phyloP scores from a whole-genome alignment of 2,888 invertebrate genomes.

The Hyalella azteca region DNA sequence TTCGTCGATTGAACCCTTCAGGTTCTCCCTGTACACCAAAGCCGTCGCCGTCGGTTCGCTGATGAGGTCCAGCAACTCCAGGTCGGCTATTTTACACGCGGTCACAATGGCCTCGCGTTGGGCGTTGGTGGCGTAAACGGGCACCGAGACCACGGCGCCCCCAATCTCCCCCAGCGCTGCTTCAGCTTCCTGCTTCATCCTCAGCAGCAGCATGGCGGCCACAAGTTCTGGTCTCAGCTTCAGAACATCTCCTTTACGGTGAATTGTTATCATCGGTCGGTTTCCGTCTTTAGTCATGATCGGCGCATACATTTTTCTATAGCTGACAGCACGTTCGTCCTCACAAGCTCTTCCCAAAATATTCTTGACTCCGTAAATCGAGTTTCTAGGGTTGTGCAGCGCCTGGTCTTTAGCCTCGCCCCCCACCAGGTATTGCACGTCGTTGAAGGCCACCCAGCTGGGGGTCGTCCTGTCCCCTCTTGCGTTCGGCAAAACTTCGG shows the following conservation, averaged over 20 bases:
- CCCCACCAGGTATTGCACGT: too few species aligned
- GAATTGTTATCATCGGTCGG: neutral
- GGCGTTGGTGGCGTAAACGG: neutral
- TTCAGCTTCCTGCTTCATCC: neutral
- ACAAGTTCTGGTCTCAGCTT: neutral
- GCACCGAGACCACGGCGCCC: neutral
- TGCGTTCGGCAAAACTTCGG: too few species aligned
- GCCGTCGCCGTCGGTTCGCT: neutral
- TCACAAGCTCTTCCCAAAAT: neutral
- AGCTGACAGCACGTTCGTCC: too few species aligned
- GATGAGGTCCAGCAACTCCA: constrained; percentile 8
- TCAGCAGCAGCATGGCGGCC: neutral
- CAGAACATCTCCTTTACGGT: neutral
- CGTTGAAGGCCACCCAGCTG: too few species aligned
- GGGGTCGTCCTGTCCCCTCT: too few species aligned
- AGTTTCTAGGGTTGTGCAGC: neutral
- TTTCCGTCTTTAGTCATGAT: neutral
- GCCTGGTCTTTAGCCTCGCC: too few species aligned
- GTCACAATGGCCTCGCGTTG: neutral
- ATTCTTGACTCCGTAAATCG: neutral
- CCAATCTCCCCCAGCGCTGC: neutral
- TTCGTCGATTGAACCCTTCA: too few species aligned
- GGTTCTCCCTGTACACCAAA: neutral
- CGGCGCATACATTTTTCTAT: too few species aligned
- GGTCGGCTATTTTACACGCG: neutral